Evolutionary conservation across 2,888 invertebrate genomes (phyloP), one percentile per base, ranked within the genome.

Genomic region (Laothoe populi): DNA sequence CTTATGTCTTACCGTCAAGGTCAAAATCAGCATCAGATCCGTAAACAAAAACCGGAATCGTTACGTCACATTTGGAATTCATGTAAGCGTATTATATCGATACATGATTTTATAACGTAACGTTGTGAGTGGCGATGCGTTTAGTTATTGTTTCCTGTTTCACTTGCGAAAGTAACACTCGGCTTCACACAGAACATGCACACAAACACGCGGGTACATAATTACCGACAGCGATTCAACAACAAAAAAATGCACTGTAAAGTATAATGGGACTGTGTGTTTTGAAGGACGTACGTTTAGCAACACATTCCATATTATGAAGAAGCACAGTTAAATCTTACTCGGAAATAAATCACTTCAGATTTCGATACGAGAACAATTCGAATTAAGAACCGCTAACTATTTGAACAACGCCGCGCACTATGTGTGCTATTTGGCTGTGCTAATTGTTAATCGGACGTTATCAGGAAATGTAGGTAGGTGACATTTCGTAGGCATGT

Each of bases 401-500:
- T 70, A 68, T 70, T 53, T 71, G 67, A 72, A 74, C 72, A 73
- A 68, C 71, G 74, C 82, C 79, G 81, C 76, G 81, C 82, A 85
- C 84, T 82, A 77, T 70, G 68, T 73, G 84, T 84, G 84, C 82
- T 84, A 84, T 87, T 83, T 77, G 82, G 83, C 86, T 76, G 78
- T 83, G 79, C 78, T 83, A 82, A 84, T 85, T 80, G 82, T 77
- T 86, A 83, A 84, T 88, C 81, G 78, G 77, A 78, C 79, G 86
- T 86, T 87, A 87, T 86, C 84, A 83, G 81, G 73, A 77, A 80
- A 81, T 84, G 83, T 78, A 83, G 86, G 86, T 86, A 85, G 81
- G 72, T 86, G 86, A 84, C 88, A 87, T 89, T 84, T 84, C 84
- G 87, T 82, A 82, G 83, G 84, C 89, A 90, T 88, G 83, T 86